phyloP scores from a whole-genome alignment of 2,888 invertebrate species.

The Platynereis dumerilii region DNA sequence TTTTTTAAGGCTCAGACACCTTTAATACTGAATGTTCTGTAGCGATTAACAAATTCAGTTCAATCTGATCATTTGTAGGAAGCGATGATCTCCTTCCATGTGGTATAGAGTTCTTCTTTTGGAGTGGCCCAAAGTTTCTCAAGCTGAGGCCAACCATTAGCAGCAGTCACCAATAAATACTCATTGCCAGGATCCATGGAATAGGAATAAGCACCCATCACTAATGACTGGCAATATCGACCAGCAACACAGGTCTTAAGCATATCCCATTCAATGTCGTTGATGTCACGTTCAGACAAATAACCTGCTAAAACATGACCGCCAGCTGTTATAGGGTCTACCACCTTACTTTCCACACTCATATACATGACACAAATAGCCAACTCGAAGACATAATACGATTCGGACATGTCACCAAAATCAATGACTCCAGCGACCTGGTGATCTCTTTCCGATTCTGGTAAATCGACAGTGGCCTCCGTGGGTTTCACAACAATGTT shows the following conservation, averaged over 20 bases:
- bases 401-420: slow-evolving; percentile 81
- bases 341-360: slow-evolving; percentile 73
- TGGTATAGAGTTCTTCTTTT: slow-evolving; percentile 30
- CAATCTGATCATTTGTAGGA: too few relatives aligned
- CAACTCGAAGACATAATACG: slow-evolving; percentile 80
- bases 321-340: slow-evolving; percentile 58
- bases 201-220: slow-evolving; percentile 79
- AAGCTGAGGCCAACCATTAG: slow-evolving; percentile 51
- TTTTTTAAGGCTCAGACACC: too few relatives aligned
- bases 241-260: slow-evolving; percentile 79
- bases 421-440: slow-evolving; percentile 78
- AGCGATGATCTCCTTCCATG: slow-evolving; percentile 36
- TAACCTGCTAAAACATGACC: slow-evolving; percentile 80
- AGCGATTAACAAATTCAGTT: too few relatives aligned
- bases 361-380: slow-evolving; percentile 83
- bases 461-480: slow-evolving; percentile 57
- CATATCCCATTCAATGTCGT: slow-evolving; percentile 71
- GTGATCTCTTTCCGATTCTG: slow-evolving; percentile 62
- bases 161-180: slow-evolving; percentile 74
- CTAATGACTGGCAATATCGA: slow-evolving; percentile 83
- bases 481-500: slow-evolving; percentile 74
- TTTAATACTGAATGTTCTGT: too few relatives aligned
- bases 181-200: slow-evolving; percentile 78
- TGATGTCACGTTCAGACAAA: slow-evolving; percentile 69
- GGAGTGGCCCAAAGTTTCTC: slow-evolving; percentile 45